Base-by-base conservation (phyloP, 2,888 invertebrate species). In the Andrena praecox region DNA sequence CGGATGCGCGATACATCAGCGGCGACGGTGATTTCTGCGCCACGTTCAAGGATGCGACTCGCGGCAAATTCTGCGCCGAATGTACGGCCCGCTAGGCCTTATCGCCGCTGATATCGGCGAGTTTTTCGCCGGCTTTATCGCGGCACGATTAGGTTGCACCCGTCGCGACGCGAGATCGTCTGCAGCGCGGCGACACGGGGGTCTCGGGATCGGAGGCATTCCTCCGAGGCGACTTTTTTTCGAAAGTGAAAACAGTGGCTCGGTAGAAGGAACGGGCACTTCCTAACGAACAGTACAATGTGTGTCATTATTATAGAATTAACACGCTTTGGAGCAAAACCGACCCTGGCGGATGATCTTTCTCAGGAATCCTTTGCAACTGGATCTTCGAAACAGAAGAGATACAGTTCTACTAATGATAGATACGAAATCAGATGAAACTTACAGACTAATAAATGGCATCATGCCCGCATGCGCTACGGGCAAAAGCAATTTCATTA, bases 1-100 rank as follows among this genome's bases (percentile, higher is more conserved):
- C 92, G 91, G 91, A 93, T 92, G 91, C 91, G 91, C 90, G 90
- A 90, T 92, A 91, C 88, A 91, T 92, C 92, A 92, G 89, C 87
- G 85, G 80, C 80, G 85, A 77, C 82, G 86, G 80, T 87, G 90
- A 90, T 89, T 90, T 84, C 86, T 75, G 76, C 87, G 70, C 78
- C 82, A 82, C 82, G 87, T 82, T 87, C 88, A 84, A 87, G 86
- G 87, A 82, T 87, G 76, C 77, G 66, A 63, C 60, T 67, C 81
- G 54, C 56, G 66, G 76, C 85, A 72, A 82, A 87, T 82, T 83
- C 76, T 72, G 35, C 70, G 77, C 79, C 77, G 73, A 87, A 80
- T 84, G 75, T 71, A 20, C 63, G 8, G 42, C 27, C 29, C 59
- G 24, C 35, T 35, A 24, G 24, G 31, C 70, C 69, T 80, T 74